A percentile compares a stretch with the other conserved stretches of the same genome.
These are phyloP conservation scores for Drosophila parthenogenetica DNA, from an alignment of 2,888 invertebrate genomes.

Conservation along the genomic window DNA sequence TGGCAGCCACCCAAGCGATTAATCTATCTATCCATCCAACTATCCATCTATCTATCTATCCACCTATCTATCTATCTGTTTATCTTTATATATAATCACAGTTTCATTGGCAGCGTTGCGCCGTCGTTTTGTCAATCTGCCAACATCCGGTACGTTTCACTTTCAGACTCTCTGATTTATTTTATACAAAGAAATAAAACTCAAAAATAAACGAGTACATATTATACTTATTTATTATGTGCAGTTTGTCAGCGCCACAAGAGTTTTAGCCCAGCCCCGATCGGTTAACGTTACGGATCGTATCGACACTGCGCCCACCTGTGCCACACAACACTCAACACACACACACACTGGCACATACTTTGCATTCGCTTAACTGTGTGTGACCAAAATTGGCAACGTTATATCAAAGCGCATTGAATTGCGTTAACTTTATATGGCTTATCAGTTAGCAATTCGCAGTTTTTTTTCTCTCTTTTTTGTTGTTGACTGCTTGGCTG, in stretches of 20 bases:
- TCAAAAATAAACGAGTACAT: slow-evolving; percentile 34
- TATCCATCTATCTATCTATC: slow-evolving; percentile 17
- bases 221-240: slow-evolving; percentile 75
- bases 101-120: slow-evolving; percentile 49
- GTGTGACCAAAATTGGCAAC: slow-evolving; percentile 65
- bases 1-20: slow-evolving; percentile 71
- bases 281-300: slow-evolving; percentile 26
- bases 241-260: slow-evolving; percentile 72
- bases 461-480: neutral
- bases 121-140: slow-evolving; percentile 72
- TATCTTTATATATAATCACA: slow-evolving; percentile 44
- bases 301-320: slow-evolving; percentile 69
- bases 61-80: slow-evolving; percentile 41
- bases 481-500: slow-evolving; percentile 37
- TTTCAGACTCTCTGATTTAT: slow-evolving; percentile 74
- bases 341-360: slow-evolving; percentile 17
- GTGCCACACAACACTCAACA: slow-evolving; percentile 28
- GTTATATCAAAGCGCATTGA: slow-evolving; percentile 74
- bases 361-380: slow-evolving; percentile 47
- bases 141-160: slow-evolving; percentile 80
- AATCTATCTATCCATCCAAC: slow-evolving; percentile 50
- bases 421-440: slow-evolving; percentile 61
- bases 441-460: slow-evolving; percentile 56
- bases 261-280: slow-evolving; percentile 24
- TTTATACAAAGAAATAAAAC: slow-evolving; percentile 54